Evolutionary conservation across 2,888 invertebrate species (phyloP).

Genomic region (Cancer borealis): DNA sequence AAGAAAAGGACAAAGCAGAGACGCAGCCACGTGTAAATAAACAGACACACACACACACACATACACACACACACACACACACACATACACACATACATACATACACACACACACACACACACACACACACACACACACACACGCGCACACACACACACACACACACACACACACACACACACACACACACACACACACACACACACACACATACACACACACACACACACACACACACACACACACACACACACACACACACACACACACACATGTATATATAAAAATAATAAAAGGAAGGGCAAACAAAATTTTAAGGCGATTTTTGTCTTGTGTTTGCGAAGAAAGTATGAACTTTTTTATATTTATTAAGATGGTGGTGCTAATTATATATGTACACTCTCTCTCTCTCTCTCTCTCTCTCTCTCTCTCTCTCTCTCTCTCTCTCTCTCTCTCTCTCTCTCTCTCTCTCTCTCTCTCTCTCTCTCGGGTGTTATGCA

Average conservation of each 20-base stretch:
- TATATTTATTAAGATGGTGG: too few relatives aligned
- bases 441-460: constrained; percentile 20
- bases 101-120: background rate
- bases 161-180: background rate
- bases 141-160: background rate
- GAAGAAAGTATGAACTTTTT: too few relatives aligned
- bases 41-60: background rate
- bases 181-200: too few relatives aligned
- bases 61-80: constrained; percentile 15
- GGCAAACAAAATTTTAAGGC: background rate
- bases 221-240: too few relatives aligned
- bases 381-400: too few relatives aligned
- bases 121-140: background rate
- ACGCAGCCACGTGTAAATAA: background rate
- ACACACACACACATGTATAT: too few relatives aligned
- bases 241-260: too few relatives aligned
- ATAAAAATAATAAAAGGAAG: background rate
- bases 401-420: background rate
- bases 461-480: constrained; percentile 20
- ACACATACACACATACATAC: background rate
- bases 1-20: background rate
- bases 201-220: too few relatives aligned
- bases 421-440: constrained; percentile 20
- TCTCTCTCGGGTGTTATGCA: background rate
- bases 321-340: too few relatives aligned